Base-by-base conservation (phyloP, 2,797 vertebrate genomes). In the Scleropages formosus region DNA sequence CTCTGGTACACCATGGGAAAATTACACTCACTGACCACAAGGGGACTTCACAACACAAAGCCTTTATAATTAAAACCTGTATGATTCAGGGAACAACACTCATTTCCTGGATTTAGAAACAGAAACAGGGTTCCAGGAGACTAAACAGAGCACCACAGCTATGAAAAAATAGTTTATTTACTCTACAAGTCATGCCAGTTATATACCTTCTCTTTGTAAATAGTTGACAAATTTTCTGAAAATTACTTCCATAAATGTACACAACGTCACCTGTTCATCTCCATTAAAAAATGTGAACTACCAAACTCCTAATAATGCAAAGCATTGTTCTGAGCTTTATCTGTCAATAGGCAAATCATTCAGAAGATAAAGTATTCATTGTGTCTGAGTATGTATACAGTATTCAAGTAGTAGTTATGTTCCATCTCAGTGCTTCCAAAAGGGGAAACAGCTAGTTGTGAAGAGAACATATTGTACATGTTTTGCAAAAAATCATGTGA, bases 401-500 rank as follows among this genome's bases (percentile, higher is more conserved):
- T 39, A 16, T 68, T 20, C 46, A 49, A 47, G 46, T 20, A 51
- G n/a, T 26, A n/a, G 18, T 51, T 24, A 69, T 46, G 69, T 69
- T 69, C 22, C 46, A 69, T 12, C 44, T 24, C 66, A 4, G 2
- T 49, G 13, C 69, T 16, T 20, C 53, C 11, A 56, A 24, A 15
- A 11, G 77, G 76, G 74, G 26, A 66, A 31, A 66, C 65, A 44
- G 18, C 18, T 20, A 22, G 59, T 16, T 59, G 53, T 26, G 39
- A 53, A 76, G 22, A 82, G 67, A 15, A 9, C 15, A 49, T 66
- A 80, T 74, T 77, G 47, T 78, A 31, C 15, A 72, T 80, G 72
- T 80, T 78, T 74, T 65, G 77, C 82, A 82, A 82, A 31, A 51
- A 13, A 87, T 75, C 88, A 90, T 82, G 85, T 87, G 89, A 90